phyloP scores from a whole-genome alignment of 2,888 invertebrate genomes.

The Ommatoiulus sabulosus region DNA sequence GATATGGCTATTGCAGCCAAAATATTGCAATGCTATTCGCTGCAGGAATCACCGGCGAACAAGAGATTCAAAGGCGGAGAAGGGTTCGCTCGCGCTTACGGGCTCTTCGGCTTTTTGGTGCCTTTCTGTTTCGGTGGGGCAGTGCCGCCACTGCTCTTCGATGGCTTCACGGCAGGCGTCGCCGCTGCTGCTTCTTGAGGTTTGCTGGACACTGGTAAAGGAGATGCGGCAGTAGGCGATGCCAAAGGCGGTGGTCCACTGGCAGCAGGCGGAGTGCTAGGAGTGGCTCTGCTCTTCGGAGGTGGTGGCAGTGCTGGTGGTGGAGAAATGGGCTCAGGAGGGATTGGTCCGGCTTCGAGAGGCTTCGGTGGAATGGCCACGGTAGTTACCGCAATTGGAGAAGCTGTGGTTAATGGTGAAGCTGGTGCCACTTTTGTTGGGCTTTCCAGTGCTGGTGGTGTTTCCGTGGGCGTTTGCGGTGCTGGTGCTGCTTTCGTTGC shows the following conservation, averaged over 20 bases:
- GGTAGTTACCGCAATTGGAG: conserved; percentile 67
- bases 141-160: no score
- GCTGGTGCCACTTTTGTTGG: conserved; percentile 17
- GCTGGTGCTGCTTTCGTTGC: not conserved
- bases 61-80: not conserved
- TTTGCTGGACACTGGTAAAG: not conserved
- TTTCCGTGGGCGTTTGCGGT: conserved; percentile 64
- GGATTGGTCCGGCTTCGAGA: not conserved
- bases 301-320: conserved; percentile 53
- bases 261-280: conserved; percentile 61
- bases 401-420: conserved; percentile 60
- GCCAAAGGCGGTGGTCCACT: conserved; percentile 56
- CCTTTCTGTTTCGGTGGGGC: no score
- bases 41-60: not conserved
- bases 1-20: not conserved
- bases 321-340: conserved; percentile 55
- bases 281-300: conserved; percentile 51
- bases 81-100: not conserved
- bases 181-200: no score
- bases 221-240: not conserved
- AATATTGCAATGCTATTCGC: not conserved
- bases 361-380: conserved; percentile 64
- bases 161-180: no score
- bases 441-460: conserved; percentile 63
- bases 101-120: not conserved